These are phyloP conservation scores for Latrodectus elegans DNA, from an alignment of 2,888 invertebrate genomes.

Conservation along the genomic window DNA sequence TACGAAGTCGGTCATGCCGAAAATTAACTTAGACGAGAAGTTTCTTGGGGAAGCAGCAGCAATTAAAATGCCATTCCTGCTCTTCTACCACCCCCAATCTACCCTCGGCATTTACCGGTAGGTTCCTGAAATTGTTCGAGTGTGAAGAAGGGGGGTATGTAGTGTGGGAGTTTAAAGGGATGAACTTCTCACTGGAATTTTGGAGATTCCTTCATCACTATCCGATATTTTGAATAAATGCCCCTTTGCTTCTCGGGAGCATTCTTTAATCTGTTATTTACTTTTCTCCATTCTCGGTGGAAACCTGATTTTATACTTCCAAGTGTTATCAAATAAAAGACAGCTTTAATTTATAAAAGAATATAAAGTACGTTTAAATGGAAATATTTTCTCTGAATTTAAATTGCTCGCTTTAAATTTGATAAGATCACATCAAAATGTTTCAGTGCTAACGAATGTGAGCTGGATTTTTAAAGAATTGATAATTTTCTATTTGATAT, in stretches of 20 bases:
- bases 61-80: conserved; percentile 64
- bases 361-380: too few species aligned
- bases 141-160: conserved; percentile 30
- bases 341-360: too few species aligned
- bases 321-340: too few species aligned
- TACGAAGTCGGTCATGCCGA: conserved; percentile 42
- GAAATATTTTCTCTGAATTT: too few species aligned
- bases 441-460: too few species aligned
- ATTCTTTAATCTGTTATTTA: neutral
- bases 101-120: conserved; percentile 6
- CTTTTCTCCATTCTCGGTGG: neutral
- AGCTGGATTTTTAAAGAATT: too few species aligned
- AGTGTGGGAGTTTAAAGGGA: conserved; percentile 26
- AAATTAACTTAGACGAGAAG: conserved; percentile 64
- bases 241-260: neutral
- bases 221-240: conserved; percentile 21
- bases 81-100: conserved; percentile 12
- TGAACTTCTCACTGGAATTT: conserved; percentile 19
- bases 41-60: conserved; percentile 32
- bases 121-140: conserved; percentile 48
- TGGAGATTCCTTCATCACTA: conserved; percentile 7
- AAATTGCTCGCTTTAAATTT: too few species aligned
- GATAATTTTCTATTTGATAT: too few species aligned
- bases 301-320: neutral
- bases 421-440: too few species aligned